Evolutionary conservation across 2,888 invertebrate species (phyloP), one percentile per base, ranked within the genome.

Genomic region (Dolichopus griseipennis): DNA sequence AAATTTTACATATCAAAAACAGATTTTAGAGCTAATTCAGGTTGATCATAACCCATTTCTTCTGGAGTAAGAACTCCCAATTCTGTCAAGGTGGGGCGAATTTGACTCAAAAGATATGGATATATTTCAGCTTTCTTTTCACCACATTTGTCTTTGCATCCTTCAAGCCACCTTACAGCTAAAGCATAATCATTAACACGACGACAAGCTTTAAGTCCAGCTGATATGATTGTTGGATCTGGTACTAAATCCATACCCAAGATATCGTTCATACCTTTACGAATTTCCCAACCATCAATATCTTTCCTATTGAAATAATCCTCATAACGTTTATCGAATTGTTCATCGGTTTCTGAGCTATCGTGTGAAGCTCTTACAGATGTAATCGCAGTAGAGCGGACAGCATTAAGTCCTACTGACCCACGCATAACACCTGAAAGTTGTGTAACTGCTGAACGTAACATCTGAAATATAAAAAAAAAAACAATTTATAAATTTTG

Each of bases 31-130:
- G 92, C 94, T 80, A 98, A 83, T 83, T 99, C 97, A 69, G 98
- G 99, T 83, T 95, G 92, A 83, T 97, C 97, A 77, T 94, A 97
- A 71, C 97, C 97, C 76, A 99, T 85, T 79, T 98, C 95, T 81
- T 97, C 97, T 0, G 92, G 93, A 41, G 97, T 96, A 68, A 88
- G 89, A 74, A 99, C 89, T 65, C 99, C 98, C 69, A 99, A 84
- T 83, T 99, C 97, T 63, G 88, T 87, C 69, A 99, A 85, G 3
- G 96, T 95, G 43, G 99, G 97, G 76, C 87, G 86, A 74, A 99
- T 90, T 85, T 97, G 92, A 81, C 93, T 90, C 70, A 95, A 81
- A 72, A 95, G 84, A 80, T 93, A 95, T 0, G 94, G 94, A 77
- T 92, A 95, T 74, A 95, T 90, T 80, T 90, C 89, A 21, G 86